Evolutionary conservation across 2,113 vertebrate species (phyloP), one percentile per base, ranked within the genome.

Genomic region (Accipiter cooperii): DNA sequence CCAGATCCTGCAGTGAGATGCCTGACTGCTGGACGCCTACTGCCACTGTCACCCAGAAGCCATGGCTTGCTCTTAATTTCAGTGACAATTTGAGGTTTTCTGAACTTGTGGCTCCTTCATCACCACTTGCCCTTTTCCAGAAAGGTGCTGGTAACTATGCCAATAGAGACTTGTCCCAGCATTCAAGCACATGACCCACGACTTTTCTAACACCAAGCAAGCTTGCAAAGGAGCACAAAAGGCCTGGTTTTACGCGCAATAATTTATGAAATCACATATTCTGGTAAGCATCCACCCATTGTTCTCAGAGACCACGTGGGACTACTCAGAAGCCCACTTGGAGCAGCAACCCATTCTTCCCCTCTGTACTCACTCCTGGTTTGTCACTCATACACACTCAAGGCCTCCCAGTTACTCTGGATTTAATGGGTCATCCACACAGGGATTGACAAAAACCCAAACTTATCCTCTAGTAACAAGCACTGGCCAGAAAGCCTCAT

Each of bases 11-110:
- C 49, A 8, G 33, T 3, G 10, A 54, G 52, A 60, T 29, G 29
- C 44, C 22, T 9, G 22, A 8, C 38, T 65, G 55, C 57, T 0
- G 0, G 57, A 31, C 28, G 10, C 36, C 17, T 61, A 20, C 47
- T 40, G 42, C 34, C 58, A 31, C 79, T 28, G 17, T 17, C 2
- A 9, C 22, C 33, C 49, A 69, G 49, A 0, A 0, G 33, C 1
- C 1, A 20, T 16, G 33, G 19, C 70, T 66, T 66, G 57, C 46
- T 75, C 66, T 44, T 47, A 44, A 76, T 84, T 89, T 51, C 73
- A 74, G 28, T 47, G 60, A 24, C 34, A 47, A 16, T 7, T 16
- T 12, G 49, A 77, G 44, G 36, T 77, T 58, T 92, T 40, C 69
- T 82, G 65, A 69, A 69, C 61, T 52, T 75, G 25, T 25, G 44